A percentile compares a stretch with the other conserved stretches of the same genome.
Evolutionary conservation across 2,113 vertebrate genomes (phyloP).

Genomic region (Pluvianellus socialis): DNA sequence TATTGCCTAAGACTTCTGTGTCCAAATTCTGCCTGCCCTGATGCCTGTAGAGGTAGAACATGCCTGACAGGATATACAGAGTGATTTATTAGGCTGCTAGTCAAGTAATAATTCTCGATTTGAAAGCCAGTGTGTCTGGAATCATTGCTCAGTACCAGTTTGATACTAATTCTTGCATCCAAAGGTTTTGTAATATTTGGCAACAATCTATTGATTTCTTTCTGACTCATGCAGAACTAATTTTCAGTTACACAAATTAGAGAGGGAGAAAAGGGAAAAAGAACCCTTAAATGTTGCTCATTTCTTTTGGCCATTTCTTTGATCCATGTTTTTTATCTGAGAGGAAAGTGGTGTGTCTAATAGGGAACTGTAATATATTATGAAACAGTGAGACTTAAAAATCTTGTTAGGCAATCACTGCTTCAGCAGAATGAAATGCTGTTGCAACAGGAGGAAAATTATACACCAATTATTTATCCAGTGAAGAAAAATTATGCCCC

Average conservation of each 20-base stretch:
- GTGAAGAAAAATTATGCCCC: constrained; percentile 3
- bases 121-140: neutral
- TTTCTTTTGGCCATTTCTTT: constrained; percentile 57
- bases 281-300: neutral
- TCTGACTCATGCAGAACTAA: neutral
- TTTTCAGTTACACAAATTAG: constrained; percentile 42
- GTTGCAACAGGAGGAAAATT: constrained; percentile 31
- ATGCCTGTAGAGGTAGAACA: neutral
- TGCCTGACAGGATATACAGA: neutral
- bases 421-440: constrained; percentile 37
- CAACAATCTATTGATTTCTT: neutral
- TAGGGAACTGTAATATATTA: neutral
- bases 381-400: constrained; percentile 17
- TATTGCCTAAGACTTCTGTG: neutral
- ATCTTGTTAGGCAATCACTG: constrained; percentile 16
- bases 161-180: neutral
- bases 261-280: neutral
- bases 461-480: constrained; percentile 43
- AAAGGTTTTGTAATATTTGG: neutral
- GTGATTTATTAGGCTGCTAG: neutral
- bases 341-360: neutral
- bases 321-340: constrained; percentile 22
- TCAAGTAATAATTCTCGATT: neutral
- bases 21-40: neutral
- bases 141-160: neutral